Evolutionary conservation across 2,113 vertebrate species (phyloP).

Genomic region (Myiopsitta monachus): DNA sequence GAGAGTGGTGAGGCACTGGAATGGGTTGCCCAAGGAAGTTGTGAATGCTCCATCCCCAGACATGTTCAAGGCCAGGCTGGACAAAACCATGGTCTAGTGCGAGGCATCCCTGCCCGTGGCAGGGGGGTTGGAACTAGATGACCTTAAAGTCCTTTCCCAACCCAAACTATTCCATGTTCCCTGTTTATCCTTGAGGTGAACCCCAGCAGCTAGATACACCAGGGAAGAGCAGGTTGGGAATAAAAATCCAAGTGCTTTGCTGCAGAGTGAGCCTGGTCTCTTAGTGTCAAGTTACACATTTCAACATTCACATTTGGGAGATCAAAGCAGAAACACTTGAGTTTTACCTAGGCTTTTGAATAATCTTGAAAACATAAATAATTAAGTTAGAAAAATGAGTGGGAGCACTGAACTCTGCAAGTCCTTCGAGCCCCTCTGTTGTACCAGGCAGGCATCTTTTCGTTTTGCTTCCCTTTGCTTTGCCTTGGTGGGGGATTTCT

Average conservation of each 20-base stretch:
- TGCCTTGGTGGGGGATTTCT: neutral
- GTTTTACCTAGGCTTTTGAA: neutral
- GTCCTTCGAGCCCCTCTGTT: neutral
- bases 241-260: neutral
- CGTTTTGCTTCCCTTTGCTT: neutral
- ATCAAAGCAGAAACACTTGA: neutral
- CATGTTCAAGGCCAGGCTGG: neutral
- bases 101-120: neutral
- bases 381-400: neutral
- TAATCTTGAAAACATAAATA: conserved; percentile 33
- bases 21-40: neutral
- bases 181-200: neutral
- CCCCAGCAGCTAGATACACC: neutral
- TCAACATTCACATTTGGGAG: neutral
- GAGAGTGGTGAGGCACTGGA: neutral
- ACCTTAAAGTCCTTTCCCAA: neutral
- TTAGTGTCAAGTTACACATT: neutral
- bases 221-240: neutral
- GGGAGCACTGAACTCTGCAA: neutral
- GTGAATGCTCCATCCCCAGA: neutral
- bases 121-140: neutral
- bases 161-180: neutral
- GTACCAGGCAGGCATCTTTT: neutral
- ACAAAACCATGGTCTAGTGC: neutral
- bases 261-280: neutral